These are phyloP conservation scores for Pongo abelii DNA, from an alignment of 2,113 vertebrate genomes.

Conservation along the genomic window DNA sequence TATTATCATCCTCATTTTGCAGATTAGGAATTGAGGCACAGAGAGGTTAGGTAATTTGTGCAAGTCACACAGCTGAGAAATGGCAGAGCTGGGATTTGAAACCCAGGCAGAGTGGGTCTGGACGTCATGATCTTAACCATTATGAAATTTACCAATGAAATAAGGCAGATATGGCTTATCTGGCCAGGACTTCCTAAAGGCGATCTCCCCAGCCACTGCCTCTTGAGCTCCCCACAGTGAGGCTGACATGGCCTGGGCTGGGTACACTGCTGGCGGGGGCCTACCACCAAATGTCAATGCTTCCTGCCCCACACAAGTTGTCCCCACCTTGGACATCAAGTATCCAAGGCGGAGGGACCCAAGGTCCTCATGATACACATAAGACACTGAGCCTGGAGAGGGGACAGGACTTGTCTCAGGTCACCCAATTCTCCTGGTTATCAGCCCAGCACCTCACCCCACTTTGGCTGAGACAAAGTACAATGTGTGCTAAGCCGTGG, in stretches of 20 bases:
- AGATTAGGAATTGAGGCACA: neutral
- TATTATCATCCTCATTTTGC: neutral
- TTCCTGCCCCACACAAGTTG: no score
- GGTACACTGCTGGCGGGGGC: neutral
- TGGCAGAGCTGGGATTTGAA: neutral
- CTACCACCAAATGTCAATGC: no score
- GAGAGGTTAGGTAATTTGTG: neutral
- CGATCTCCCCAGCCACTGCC: neutral
- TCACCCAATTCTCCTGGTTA: neutral
- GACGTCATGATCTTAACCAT: neutral
- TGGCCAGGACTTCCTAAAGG: neutral
- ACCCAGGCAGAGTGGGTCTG: neutral
- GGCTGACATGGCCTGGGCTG: neutral
- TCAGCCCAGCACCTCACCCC: neutral
- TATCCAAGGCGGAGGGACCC: neutral
- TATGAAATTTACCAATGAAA: neutral
- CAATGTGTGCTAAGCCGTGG: neutral
- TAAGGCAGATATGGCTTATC: neutral
- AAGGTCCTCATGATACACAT: no score
- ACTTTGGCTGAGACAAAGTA: neutral
- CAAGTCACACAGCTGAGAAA: neutral
- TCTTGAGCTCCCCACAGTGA: neutral
- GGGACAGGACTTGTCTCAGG: neutral
- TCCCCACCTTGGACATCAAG: neutral
- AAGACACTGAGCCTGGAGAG: neutral